phyloP scores from a whole-genome alignment of 2,888 invertebrate species.

The Ophion obscuratus region DNA sequence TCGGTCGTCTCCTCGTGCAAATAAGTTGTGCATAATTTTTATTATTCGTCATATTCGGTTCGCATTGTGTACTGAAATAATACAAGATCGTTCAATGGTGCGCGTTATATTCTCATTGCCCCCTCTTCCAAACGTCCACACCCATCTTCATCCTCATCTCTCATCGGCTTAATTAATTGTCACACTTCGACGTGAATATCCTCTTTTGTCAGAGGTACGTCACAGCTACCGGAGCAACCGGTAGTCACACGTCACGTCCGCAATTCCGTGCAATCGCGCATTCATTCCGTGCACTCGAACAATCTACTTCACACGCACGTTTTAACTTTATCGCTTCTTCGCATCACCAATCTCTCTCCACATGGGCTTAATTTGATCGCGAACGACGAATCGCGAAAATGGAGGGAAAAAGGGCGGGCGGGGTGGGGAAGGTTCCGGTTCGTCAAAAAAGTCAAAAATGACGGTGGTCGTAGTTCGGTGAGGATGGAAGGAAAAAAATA shows the following conservation, averaged over 20 bases:
- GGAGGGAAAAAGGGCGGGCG: neutral
- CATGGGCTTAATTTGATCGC: neutral
- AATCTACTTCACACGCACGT: too few relatives aligned
- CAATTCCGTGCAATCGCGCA: too few relatives aligned
- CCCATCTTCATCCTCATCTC: too few relatives aligned
- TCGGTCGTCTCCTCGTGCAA: neutral
- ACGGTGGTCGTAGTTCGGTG: neutral
- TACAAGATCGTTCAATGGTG: neutral
- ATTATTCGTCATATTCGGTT: neutral
- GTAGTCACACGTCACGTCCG: too few relatives aligned
- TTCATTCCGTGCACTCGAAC: too few relatives aligned
- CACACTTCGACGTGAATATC: too few relatives aligned
- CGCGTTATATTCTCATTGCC: too few relatives aligned
- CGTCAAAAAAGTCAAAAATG: slow-evolving; percentile 17
- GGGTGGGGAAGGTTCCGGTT: slow-evolving; percentile 2
- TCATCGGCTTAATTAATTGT: too few relatives aligned
- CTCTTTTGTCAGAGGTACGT: too few relatives aligned
- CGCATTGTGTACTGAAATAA: neutral
- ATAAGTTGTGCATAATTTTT: neutral
- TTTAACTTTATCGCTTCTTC: neutral
- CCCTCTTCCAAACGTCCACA: too few relatives aligned
- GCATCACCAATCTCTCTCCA: neutral
- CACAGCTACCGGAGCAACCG: too few relatives aligned
- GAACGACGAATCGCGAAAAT: slow-evolving; percentile 7
- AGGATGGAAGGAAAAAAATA: slow-evolving; percentile 2